phyloP scores from a whole-genome alignment of 2,113 vertebrate genomes.

The Ctenomys sociabilis region DNA sequence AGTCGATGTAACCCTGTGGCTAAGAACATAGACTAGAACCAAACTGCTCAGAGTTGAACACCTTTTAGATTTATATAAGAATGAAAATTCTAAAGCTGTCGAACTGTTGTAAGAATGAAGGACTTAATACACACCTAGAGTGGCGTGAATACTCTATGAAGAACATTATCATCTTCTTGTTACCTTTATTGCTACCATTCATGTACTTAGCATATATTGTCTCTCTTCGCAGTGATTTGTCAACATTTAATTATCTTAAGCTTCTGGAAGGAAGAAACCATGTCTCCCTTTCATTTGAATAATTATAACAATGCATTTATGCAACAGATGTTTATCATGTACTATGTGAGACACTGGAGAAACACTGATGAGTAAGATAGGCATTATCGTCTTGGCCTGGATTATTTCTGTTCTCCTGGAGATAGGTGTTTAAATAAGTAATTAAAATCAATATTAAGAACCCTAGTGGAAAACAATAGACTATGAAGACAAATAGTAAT shows the following conservation, averaged over 20 bases:
- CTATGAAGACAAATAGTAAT: not conserved
- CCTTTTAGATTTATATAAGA: not conserved
- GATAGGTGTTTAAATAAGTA: slow-evolving; percentile 11
- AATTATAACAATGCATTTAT: not conserved
- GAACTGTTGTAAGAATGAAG: not conserved
- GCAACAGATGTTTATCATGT: not conserved
- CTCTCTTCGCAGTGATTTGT: not conserved
- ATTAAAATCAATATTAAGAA: not conserved
- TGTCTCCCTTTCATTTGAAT: slow-evolving; percentile 33
- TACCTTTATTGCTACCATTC: not conserved
- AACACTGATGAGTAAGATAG: not conserved
- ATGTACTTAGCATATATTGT: not conserved
- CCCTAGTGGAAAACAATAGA: not conserved
- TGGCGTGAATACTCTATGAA: not conserved
- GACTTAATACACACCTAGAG: not conserved
- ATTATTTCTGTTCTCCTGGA: not conserved
- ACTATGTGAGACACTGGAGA: not conserved
- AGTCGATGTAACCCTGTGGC: not conserved
- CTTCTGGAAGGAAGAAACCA: not conserved
- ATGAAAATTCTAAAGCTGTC: not conserved
- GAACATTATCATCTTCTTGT: not conserved
- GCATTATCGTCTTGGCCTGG: not conserved
- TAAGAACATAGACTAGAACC: not conserved
- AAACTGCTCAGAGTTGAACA: not conserved
- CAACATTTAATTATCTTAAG: slow-evolving; percentile 27